phyloP scores from a whole-genome alignment of 2,797 vertebrate species.

The Hapalemur alaotrensis region DNA sequence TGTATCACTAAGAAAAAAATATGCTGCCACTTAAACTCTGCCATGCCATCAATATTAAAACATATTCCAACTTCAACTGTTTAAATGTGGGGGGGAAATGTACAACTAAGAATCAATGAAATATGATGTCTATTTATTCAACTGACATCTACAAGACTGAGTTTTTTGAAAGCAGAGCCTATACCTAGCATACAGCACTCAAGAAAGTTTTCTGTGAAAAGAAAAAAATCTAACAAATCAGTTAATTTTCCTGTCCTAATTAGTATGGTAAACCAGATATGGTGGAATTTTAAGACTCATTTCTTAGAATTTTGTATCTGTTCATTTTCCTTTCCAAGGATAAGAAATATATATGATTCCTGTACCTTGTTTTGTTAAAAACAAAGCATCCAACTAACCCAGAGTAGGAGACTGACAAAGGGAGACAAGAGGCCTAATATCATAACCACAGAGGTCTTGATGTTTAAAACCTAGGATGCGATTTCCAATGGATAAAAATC shows the following conservation, averaged over 20 bases:
- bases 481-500: not conserved
- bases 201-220: not conserved
- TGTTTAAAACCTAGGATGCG: not conserved
- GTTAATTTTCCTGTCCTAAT: not conserved
- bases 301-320: not conserved
- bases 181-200: not conserved
- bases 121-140: not conserved
- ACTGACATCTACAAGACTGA: not conserved
- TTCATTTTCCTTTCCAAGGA: not conserved
- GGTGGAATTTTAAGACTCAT: not conserved
- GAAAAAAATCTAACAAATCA: not conserved
- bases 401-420: not conserved
- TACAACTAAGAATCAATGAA: not conserved
- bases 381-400: not conserved
- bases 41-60: not conserved
- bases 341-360: not conserved
- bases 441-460: not conserved
- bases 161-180: not conserved
- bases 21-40: not conserved
- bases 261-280: not conserved
- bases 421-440: not conserved
- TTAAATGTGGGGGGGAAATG: not conserved
- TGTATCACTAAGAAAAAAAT: not conserved
- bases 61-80: not conserved
- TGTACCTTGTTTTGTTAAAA: not conserved